Evolutionary conservation across 2,888 invertebrate species (phyloP), one percentile per base, ranked within the genome.

Genomic region (Drosophila bunnanda): DNA sequence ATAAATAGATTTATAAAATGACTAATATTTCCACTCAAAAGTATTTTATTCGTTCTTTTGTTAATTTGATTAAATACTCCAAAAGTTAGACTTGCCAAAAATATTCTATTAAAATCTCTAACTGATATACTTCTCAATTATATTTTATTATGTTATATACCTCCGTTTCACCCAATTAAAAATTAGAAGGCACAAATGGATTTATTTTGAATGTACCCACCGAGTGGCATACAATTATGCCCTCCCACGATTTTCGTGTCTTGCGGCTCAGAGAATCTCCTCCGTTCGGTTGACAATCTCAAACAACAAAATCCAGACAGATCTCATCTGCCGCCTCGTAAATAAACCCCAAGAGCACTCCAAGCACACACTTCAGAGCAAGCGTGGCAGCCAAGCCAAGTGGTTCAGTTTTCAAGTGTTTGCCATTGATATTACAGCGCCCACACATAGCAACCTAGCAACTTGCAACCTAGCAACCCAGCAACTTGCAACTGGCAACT

Each of bases 361-460:
- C 58, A 76, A 75, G 59, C 55, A 75, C 72, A 66, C 76, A 77
- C 72, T 76, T 76, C 57, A 76, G 46, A 68, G 52, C 66, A 53
- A 69, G 68, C 67, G 77, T 75, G 77, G 77, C 75, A 69, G 78
- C 66, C 73, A 43, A 70, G 71, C 70, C 56, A 73, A 79, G 65
- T 67, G 53, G 65, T 82, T 65, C 71, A 48, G 69, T 57, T 64
- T 48, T 62, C 64, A 64, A 81, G 82, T 82, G 74, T 72, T 75
- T 80, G 83, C 64, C 73, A 82, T 77, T 81, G 84, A 87, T 82
- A 80, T 75, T 67, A 59, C 55, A 46, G 65, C 55, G 64, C 64
- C 74, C 56, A 72, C 74, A 73, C 56, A 52, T 44, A 56, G 59
- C 70, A 39, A 43, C 46, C 66, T 10, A 2, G 30, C 30, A 62